These are phyloP conservation scores for Mus musculus DNA, from an alignment of 2,113 vertebrate species.

Conservation along the genomic window GRCm39 chr7:118319001-118319500, in stretches of 20 bases:
- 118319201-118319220: background rate
- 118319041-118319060: conserved; percentile 46
- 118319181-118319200: conserved; percentile 34
- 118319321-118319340: background rate
- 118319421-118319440: background rate
- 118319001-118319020: background rate
- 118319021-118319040: conserved; percentile 26
- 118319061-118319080: conserved; percentile 43
- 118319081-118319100: background rate
- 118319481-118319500: background rate
- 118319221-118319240: background rate
- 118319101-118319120: conserved; percentile 44
- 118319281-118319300: background rate
- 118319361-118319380: background rate
- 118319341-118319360: background rate
- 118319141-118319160: conserved; percentile 64
- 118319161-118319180: conserved; percentile 4
- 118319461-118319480: background rate
- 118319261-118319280: background rate
- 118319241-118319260: background rate
- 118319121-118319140: conserved; percentile 46
- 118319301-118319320: background rate
- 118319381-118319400: background rate
- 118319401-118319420: background rate
- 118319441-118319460: background rate